Conservation (phyloP, 2,113 vertebrate species). For the Grammomys dolichurus region DNA sequence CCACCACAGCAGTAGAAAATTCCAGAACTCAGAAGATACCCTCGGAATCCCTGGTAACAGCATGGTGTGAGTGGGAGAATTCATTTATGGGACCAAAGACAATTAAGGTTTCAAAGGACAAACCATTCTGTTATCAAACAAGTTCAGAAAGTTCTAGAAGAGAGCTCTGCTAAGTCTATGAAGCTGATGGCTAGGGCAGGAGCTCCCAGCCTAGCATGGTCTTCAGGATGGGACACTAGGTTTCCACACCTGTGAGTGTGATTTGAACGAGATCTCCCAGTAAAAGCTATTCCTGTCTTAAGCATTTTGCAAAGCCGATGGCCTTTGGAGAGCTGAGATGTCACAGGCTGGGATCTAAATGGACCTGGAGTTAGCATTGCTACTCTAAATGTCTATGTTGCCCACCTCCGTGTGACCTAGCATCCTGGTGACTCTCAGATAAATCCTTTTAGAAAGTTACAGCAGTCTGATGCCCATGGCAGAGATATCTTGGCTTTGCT, state of each 20-base stretch:
- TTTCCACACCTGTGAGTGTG: not conserved
- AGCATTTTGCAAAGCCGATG: not conserved
- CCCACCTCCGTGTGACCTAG: not conserved
- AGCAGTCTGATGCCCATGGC: not conserved
- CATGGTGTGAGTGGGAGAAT: not conserved
- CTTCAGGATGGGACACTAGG: too few relatives aligned
- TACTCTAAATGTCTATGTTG: not conserved
- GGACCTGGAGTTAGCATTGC: not conserved
- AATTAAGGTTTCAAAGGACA: not conserved
- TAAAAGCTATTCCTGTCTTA: not conserved
- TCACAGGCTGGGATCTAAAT: not conserved
- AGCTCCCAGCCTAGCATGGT: accelerated
- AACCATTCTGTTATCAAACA: accelerated
- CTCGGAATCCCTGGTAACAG: accelerated
- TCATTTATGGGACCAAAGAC: not conserved
- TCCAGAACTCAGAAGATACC: not conserved
- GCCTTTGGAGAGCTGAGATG: not conserved
- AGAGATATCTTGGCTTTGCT: not conserved
- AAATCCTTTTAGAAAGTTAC: not conserved
- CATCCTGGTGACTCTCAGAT: not conserved
- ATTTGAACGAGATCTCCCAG: too few relatives aligned
- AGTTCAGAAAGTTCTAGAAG: not conserved
- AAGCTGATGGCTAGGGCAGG: not conserved
- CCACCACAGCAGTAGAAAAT: not conserved
- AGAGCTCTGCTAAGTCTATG: not conserved